Evolutionary conservation across 1,140 invertebrate genomes (phyloP), one percentile per base, ranked within the genome.

Genomic region (Drosophila takahashii): DNA sequence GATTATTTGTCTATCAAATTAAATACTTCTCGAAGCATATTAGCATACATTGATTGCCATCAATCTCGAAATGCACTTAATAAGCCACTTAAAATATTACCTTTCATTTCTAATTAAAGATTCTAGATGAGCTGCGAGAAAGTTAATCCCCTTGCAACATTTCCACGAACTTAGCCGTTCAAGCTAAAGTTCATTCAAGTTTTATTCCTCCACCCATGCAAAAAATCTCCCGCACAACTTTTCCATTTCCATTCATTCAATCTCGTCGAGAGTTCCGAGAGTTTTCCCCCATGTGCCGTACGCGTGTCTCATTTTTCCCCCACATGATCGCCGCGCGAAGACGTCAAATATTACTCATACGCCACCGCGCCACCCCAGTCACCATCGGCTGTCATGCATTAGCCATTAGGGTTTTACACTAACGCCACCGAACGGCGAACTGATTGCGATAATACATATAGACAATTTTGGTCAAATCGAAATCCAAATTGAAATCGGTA

Each of bases 281-380:
- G 16, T 41, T 53, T 41, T 59, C 59, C 27, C 36, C 52, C 64
- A 67, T 67, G 64, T 52, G 45, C 29, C 10, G 18, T 5, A 34
- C 45, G 59, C 64, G 60, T 67, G 60, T 67, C 52, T 34, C 34
- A 18, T 10, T 34, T 39, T 41, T 16, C 22, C 61, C 47, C 47
- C 53, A 59, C 54, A 60, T 64, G 60, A 64, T 64, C 27, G 22
- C 1, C 2, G 34, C 3, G 34, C 7, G 2, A 48, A 50, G 44
- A 67, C 64, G 60, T 65, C 51, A 71, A 62, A 81, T 71, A 86
- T 86, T 86, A 87, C 81, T 86, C 81, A 86, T 86, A 67, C 83
- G 69, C 67, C 74, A 74, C 67, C 78, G 61, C 32, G 6, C 48
- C 52, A 60, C 58, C n/a, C 15, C 29, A 8, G 32, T 45, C 57